Evolutionary conservation across 2,113 vertebrate genomes (phyloP), one percentile per base, ranked within the genome.

Genomic region (Phyllostomus hastatus): DNA sequence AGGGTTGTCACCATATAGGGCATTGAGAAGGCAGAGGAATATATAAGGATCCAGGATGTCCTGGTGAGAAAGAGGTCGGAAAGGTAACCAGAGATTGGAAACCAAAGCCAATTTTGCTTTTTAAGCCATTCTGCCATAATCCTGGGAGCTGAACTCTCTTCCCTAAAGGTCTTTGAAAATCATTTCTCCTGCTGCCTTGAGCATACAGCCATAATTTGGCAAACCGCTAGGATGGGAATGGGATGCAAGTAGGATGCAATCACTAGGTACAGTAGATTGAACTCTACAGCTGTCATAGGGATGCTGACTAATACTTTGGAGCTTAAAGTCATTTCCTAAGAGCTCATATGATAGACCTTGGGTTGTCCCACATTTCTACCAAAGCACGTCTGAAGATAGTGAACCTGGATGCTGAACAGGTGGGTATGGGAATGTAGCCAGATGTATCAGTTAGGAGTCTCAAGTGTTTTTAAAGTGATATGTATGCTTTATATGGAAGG

Each of bases 401-500:
- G 80, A 85, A 90, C 38, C 31, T 70, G 33, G 22, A 84, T 0
- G 17, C 20, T 6, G 19, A 11, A 43, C 59, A n/a, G 14, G 41
- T 72, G 35, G 14, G 46, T 54, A 52, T 52, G 43, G 33, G 59
- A 88, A 82, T 38, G n/a, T 35, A 79, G 26, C 33, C 28, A 11
- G 50, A 93, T 94, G 16, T 72, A 70, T 79, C 80, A 73, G 64
- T 41, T 7, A 91, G 17, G 57, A 20, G 17, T 46, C 16, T 88
- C 31, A 57, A 67, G 26, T 91, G 22, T 78, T 79, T 94, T 90
- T 92, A 82, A 96, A 96, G 87, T 50, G 22, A 41, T 50, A n/a
- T 28, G 11, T 70, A 50, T 61, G 90, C 67, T 95, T 93, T 64
- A 78, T n/a, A 87, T 52, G n/a, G 7, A 48, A 73, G 87, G 70